phyloP scores from a whole-genome alignment of 1,140 invertebrate genomes.

The Cydia amplana region DNA sequence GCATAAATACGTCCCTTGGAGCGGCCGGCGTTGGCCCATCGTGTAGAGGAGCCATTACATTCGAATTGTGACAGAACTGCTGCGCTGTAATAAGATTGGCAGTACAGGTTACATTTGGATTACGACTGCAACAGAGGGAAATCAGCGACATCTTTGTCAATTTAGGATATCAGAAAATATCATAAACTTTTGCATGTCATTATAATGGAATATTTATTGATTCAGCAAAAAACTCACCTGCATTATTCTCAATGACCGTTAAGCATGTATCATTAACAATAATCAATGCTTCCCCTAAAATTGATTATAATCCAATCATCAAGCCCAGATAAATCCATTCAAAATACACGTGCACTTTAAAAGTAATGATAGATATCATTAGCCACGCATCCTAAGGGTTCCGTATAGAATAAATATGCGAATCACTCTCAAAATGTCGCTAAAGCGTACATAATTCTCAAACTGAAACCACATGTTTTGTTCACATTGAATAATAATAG shows the following conservation, averaged over 20 bases:
- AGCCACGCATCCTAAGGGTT: slow-evolving; percentile 45
- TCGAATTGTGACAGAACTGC: too few relatives aligned
- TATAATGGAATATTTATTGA: slow-evolving; percentile 36
- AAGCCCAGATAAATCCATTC: slow-evolving; percentile 39
- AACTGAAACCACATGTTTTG: slow-evolving; percentile 68
- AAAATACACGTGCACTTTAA: slow-evolving; percentile 51
- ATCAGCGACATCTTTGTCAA: too few relatives aligned
- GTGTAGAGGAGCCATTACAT: too few relatives aligned
- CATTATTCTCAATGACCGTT: not conserved
- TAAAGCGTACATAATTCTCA: slow-evolving; percentile 67
- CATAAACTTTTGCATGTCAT: not conserved
- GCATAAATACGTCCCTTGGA: too few relatives aligned
- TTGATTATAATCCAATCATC: slow-evolving; percentile 27
- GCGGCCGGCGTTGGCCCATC: too few relatives aligned
- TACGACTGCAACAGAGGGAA: too few relatives aligned
- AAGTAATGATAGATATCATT: slow-evolving; percentile 58
- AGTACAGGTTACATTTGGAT: too few relatives aligned
- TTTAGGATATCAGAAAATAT: too few relatives aligned
- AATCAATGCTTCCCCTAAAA: slow-evolving; percentile 19
- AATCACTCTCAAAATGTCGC: slow-evolving; percentile 74
- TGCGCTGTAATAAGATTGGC: too few relatives aligned
- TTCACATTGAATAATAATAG: slow-evolving; percentile 72
- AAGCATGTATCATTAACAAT: slow-evolving; percentile 28
- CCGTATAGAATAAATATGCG: slow-evolving; percentile 57
- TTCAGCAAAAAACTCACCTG: slow-evolving; percentile 3